Conservation (phyloP, 2,888 invertebrate species). For the Periphyllus acericola region DNA sequence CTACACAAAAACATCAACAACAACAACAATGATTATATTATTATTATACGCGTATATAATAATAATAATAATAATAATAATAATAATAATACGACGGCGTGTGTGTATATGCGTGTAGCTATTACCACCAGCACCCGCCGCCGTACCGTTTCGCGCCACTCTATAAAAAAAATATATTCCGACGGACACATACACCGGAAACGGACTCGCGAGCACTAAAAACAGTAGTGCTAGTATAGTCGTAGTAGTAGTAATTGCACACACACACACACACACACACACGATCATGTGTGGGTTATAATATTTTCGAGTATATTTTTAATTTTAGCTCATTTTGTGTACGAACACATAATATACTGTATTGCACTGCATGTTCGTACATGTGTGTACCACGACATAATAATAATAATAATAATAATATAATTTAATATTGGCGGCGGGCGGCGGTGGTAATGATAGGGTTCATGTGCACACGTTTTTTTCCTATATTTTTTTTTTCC, state of each 20-base stretch:
- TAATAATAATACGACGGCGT: neutral
- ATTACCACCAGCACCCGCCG: neutral
- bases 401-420: neutral
- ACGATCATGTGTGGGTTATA: neutral
- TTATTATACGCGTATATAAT: neutral
- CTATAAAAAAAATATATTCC: neutral
- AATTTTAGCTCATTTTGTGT: neutral
- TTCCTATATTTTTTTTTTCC: neutral
- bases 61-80: neutral
- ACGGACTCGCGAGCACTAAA: neutral
- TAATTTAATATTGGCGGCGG: slow-evolving; percentile 38
- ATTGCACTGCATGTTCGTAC: neutral
- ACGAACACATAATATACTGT: neutral
- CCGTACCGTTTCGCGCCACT: neutral
- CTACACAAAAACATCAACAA: neutral
- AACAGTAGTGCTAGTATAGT: neutral
- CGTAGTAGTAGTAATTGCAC: slow-evolving; percentile 12
- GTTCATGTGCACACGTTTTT: slow-evolving; percentile 12
- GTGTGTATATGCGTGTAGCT: neutral
- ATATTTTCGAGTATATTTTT: slow-evolving; percentile 16
- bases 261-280: neutral
- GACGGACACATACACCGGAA: slow-evolving; percentile 39
- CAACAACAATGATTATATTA: neutral
- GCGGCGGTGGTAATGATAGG: slow-evolving; percentile 42
- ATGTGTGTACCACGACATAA: neutral